Base-by-base conservation (phyloP, 1,140 invertebrate species). In the Hydropsyche tenuis region DNA sequence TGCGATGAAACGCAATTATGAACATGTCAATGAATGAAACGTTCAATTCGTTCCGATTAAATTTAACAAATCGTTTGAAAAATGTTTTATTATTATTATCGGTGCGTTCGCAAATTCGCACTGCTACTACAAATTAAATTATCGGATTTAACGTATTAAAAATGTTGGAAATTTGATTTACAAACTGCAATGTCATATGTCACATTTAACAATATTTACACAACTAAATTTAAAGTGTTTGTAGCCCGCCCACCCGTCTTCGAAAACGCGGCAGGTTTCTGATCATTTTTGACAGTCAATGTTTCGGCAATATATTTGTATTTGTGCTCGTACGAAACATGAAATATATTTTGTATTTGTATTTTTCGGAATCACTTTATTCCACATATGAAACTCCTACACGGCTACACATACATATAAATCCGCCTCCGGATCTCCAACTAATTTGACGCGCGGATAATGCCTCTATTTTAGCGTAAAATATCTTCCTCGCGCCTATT, bases 401-500 rank as follows among this genome's bases (percentile, higher is more conserved):
- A 27, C 56, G 14, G 14, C 11, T 16, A n/a, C 45, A 48, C 45
- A 16, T 43, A 43, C 5, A 43, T 25, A 60, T 60, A 27, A 60
- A 27, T 12, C 56, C 56, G 23, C 56, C 56, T 60, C 23, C 56
- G 20, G 56, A 60, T 23, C 56, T 12, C 56, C 7, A 23, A 60
- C 56, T 60, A 60, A 60, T 60, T 60, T 60, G 56, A 60, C 20
- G 56, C 22, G 18, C 20, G 56, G 9, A 60, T 60, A 60, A 60
- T 60, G 56, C 56, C 56, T 60, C 22, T 60, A 60, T 60, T 60
- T 60, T 60, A 60, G 22, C 56, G 56, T 60, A 27, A 60, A 60
- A 60, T 60, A 60, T 60, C 56, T 60, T 23, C 23, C 20, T 1
- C 14, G 56, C 14, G 20, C 56, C 56, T 60, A 60, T 60, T 60